phyloP scores from a whole-genome alignment of 2,797 vertebrate species.

The Anolis apletophallus region DNA sequence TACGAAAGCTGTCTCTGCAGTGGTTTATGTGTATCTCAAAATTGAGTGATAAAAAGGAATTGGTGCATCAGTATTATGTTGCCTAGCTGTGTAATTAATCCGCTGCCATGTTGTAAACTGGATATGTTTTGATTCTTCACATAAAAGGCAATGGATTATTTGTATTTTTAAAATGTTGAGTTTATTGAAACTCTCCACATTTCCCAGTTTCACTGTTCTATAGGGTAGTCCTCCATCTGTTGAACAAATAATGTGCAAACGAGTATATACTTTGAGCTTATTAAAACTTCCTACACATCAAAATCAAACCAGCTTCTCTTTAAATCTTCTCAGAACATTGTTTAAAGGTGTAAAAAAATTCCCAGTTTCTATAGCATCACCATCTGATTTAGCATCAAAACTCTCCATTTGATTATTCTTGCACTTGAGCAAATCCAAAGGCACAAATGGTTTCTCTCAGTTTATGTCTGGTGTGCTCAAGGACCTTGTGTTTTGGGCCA shows the following conservation, averaged over 20 bases:
- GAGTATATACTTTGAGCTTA: conserved; percentile 27
- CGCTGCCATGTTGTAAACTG: conserved; percentile 4
- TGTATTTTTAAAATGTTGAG: conserved; percentile 15
- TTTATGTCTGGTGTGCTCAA: neutral
- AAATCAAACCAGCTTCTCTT: neutral
- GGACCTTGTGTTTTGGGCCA: neutral
- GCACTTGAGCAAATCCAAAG: neutral
- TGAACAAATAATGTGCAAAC: conserved; percentile 5
- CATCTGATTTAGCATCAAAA: neutral
- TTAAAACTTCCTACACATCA: neutral
- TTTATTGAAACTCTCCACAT: neutral
- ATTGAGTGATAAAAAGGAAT: neutral
- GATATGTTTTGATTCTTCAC: neutral
- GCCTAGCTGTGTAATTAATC: neutral
- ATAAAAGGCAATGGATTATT: conserved; percentile 13
- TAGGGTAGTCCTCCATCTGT: neutral
- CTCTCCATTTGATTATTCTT: neutral
- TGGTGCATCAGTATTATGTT: neutral
- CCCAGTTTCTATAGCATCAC: conserved; percentile 20
- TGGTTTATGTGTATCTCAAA: neutral
- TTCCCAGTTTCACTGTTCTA: conserved; percentile 5
- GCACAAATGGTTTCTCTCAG: neutral
- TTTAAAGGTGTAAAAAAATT: conserved; percentile 16
- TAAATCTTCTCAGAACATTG: neutral
- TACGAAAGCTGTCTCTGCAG: neutral